phyloP scores from a whole-genome alignment of 2,113 vertebrate genomes.

The Numenius arquata region DNA sequence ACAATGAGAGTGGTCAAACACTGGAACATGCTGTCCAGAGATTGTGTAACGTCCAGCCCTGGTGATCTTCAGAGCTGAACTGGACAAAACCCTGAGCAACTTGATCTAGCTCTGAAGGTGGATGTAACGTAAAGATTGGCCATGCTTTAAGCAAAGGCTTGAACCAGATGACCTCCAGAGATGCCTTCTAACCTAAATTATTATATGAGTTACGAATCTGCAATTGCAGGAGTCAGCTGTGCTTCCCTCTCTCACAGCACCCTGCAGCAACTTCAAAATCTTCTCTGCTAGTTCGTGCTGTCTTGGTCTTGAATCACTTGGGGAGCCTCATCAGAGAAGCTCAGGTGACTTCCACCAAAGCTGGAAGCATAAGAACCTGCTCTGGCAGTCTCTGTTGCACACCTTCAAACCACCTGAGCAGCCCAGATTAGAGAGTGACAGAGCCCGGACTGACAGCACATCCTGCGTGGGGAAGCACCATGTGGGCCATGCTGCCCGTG shows the following conservation, averaged over 20 bases:
- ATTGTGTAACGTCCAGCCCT: neutral
- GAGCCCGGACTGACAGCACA: neutral
- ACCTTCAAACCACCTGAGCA: neutral
- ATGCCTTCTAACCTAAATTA: constrained; percentile 7
- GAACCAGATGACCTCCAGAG: neutral
- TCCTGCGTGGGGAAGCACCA: neutral
- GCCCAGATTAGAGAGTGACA: neutral
- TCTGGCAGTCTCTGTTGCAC: neutral
- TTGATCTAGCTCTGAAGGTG: neutral
- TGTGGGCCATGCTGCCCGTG: neutral
- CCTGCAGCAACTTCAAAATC: neutral
- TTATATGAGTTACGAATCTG: neutral
- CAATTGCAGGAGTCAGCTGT: neutral
- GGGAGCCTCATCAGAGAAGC: neutral
- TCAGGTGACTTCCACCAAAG: neutral
- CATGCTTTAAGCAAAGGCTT: neutral
- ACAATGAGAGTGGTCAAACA: constrained; percentile 10
- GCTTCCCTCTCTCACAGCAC: neutral
- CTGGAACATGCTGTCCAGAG: constrained; percentile 23
- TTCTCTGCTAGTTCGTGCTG: neutral
- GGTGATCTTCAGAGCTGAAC: neutral
- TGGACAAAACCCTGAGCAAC: neutral
- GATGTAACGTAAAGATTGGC: neutral
- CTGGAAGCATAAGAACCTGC: neutral
- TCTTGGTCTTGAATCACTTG: neutral